Evolutionary conservation across 2,797 vertebrate species (phyloP), one percentile per base, ranked within the genome.

Genomic region (Rhinogobio ventralis): DNA sequence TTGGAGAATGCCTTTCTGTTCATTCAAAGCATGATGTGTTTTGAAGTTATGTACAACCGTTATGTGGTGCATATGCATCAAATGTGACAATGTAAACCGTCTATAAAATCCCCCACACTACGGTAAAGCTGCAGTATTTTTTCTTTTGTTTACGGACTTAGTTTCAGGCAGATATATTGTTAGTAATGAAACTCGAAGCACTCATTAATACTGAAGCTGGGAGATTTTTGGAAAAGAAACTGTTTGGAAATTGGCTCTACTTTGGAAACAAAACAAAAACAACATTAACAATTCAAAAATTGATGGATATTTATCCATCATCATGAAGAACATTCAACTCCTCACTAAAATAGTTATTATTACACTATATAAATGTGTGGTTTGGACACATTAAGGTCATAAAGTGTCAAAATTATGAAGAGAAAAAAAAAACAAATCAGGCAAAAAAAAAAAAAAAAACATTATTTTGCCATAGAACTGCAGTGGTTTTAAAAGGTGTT

Each of bases 201-300:
- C 69, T 45, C 9, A 49, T 82, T 62, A 82, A 57, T 15, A 64
- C 69, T 5, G 20, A 36, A 46, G 46, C 81, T 49, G 25, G 10
- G 33, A 71, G 49, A 45, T 7, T 9, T 82, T 62, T 73, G 68
- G 8, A 82, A 82, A 82, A 62, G n/a, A 73, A 73, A 62, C 57
- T 1, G 73, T 71, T 60, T 11, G 45, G 72, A 33, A 68, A 2
- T 25, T 53, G 53, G 36, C 25, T 81, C n/a, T 11, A 55, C 30
- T 19, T 11, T 53, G n/a, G 17, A n/a, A 57, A 46, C 7, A 68
- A 49, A 68, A 8, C 62, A 64, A 49, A 80, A 80, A 69, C 28
- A 80, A n/a, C 14, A 80, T 39, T 19, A 17, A 39, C 51, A 19
- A 39, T 53, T 5, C 3, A 80, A 51, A 33, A 33, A 33, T 20